Percentiles rank a stretch among this genome's conserved stretches.
These are phyloP conservation scores for Characodon lateralis DNA, from an alignment of 2,797 vertebrate species.

Conservation along the genomic window DNA sequence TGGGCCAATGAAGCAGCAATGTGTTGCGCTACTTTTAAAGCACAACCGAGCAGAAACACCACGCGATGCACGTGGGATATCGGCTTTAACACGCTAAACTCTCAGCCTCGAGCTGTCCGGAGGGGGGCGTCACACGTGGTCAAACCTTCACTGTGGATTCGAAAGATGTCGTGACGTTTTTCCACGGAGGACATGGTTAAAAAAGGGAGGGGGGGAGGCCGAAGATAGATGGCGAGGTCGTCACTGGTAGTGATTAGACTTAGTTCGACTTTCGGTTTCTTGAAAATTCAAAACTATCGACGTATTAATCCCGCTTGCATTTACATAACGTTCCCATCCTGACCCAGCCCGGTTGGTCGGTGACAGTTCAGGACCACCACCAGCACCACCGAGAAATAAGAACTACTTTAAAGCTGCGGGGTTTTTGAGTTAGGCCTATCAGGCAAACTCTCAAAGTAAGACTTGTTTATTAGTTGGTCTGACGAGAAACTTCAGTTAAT, in stretches of 20 bases:
- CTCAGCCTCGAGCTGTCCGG: background rate
- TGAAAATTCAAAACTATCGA: background rate
- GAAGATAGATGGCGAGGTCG: conserved; percentile 67
- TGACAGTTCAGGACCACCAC: conserved; percentile 83
- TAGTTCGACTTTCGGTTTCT: conserved; percentile 44
- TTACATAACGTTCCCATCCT: conserved; percentile 6
- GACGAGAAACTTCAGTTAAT: conserved; percentile 38
- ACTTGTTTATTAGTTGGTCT: background rate
- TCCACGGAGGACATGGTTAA: conserved; percentile 32
- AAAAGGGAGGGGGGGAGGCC: conserved; percentile 21
- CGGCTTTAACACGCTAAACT: conserved; percentile 1
- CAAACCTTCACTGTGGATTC: conserved; percentile 41
- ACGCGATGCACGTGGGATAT: conserved; percentile 3
- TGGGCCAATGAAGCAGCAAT: conserved; percentile 28
- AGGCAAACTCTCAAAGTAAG: conserved; percentile 36
- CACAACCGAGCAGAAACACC: conserved; percentile 7
- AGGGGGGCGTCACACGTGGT: conserved; percentile 52
- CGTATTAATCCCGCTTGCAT: background rate
- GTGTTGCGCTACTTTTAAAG: conserved; percentile 48
- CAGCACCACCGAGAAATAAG: conserved; percentile 26
- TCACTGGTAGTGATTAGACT: conserved; percentile 49
- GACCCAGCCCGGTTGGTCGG: conserved; percentile 59
- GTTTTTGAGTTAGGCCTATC: background rate
- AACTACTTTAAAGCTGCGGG: conserved; percentile 24
- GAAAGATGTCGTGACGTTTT: conserved; percentile 73